Base-by-base conservation (phyloP, 2,113 vertebrate genomes). In the Macquaria australasica region DNA sequence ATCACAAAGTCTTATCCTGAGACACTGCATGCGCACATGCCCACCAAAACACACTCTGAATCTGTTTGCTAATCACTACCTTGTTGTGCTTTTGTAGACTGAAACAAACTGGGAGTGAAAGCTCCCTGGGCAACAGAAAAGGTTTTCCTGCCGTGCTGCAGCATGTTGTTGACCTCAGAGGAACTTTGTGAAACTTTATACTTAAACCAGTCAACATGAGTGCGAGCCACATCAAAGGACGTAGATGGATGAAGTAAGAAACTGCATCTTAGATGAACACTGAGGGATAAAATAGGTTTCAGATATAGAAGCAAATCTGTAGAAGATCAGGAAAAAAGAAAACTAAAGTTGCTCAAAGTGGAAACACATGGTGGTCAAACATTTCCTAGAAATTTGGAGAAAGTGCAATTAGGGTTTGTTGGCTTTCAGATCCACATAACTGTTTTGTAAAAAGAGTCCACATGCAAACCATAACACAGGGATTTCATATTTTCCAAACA, bases 11-110 rank as follows among this genome's bases (percentile, higher is more conserved):
- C 72, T 43, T 34, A 16, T 31, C 43, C 66, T 8, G 59, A 75
- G 48, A 76, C 28, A 10, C 76, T 20, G n/a, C 48, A 45, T 53
- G 15, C 11, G 43, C 55, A 37, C 75, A 64, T 66, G 75, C 1
- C 69, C 81, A 60, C 72, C 31, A 37, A 82, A 69, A 56, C 70
- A 77, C 12, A 41, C 45, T 31, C 39, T 78, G 18, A 59, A n/a
- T 59, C 5, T 23, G 50, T 55, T 21, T 28, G 18, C 45, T 81
- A 87, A 91, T 90, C 56, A 81, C 2, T 25, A 14, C 53, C 89
- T 79, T n/a, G 53, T 25, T 20, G n/a, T 41, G n/a, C 16, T 63
- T 74, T 10, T n/a, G 31, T 8, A 16, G 43, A 55, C 31, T 45
- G 21, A 66, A 25, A 67, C 34, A 39, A 62, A 75, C 34, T 16